These are phyloP conservation scores for Simalia tracyae DNA, from an alignment of 2,797 vertebrate species.

Conservation along the genomic window DNA sequence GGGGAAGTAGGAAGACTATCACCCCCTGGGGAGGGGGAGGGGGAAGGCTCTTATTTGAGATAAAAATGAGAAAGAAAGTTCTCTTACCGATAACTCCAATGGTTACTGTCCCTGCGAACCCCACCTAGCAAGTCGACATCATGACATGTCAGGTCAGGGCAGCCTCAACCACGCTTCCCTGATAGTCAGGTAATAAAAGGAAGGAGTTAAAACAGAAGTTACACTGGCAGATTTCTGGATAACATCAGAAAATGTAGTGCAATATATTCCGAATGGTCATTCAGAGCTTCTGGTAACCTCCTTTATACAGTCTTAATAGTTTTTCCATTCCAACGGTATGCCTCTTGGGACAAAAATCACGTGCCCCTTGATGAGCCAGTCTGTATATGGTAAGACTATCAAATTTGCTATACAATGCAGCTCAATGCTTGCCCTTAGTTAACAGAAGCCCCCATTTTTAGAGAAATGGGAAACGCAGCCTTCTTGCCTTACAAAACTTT, in stretches of 20 bases:
- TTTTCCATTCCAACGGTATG: constrained; percentile 34
- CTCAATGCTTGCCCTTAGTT: constrained; percentile 67
- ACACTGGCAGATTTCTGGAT: constrained; percentile 79
- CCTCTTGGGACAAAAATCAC: constrained; percentile 33
- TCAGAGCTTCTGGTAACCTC: constrained; percentile 83
- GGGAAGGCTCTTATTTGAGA: constrained; percentile 53
- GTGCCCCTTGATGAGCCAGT: constrained; percentile 33
- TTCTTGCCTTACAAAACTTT: constrained; percentile 73
- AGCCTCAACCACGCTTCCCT: constrained; percentile 87
- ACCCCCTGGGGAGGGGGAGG: constrained; percentile 41
- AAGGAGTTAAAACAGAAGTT: constrained; percentile 89
- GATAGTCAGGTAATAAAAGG: constrained; percentile 95
- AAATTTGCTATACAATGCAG: constrained; percentile 54
- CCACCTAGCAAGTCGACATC: constrained; percentile 88
- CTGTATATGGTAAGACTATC: constrained; percentile 57
- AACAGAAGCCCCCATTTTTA: constrained; percentile 77
- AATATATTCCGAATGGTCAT: constrained; percentile 65
- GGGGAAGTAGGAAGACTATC: constrained; percentile 35
- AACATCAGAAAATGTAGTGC: constrained; percentile 77
- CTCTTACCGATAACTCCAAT: constrained; percentile 86
- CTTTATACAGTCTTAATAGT: constrained; percentile 50
- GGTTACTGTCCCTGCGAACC: constrained; percentile 84
- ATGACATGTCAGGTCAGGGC: constrained; percentile 83
- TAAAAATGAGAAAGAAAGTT: constrained; percentile 75
- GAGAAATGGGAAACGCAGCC: constrained; percentile 63